Evolutionary conservation across 2,113 vertebrate species (phyloP).

Genomic region (Mesoclemmys tuberculata): DNA sequence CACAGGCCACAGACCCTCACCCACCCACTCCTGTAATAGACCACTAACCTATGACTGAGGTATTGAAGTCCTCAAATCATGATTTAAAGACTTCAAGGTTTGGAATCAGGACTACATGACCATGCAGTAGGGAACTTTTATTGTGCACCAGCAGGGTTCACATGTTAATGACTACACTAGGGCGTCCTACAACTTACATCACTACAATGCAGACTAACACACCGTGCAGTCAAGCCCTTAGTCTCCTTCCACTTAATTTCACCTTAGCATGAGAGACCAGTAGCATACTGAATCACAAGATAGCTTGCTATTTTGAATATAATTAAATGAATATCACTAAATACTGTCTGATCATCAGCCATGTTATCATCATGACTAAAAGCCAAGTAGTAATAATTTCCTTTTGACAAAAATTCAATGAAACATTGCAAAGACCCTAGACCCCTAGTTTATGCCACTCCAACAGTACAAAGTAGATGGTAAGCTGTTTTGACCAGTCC

Average conservation of each 20-base stretch:
- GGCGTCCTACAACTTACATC: background rate
- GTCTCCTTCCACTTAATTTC: background rate
- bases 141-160: background rate
- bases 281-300: background rate
- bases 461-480: background rate
- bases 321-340: background rate
- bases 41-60: too few relatives aligned
- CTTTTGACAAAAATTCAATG: background rate
- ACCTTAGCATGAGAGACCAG: background rate
- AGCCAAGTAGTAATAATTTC: background rate
- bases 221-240: background rate
- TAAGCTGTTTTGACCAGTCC: background rate
- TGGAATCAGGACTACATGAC: background rate
- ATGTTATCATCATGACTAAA: background rate
- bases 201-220: background rate
- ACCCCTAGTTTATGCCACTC: background rate
- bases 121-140: background rate
- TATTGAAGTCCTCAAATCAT: too few relatives aligned
- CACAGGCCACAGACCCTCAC: too few relatives aligned
- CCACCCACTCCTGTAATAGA: too few relatives aligned
- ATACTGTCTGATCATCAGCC: background rate
- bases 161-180: background rate
- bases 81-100: background rate
- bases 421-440: background rate
- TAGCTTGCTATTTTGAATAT: background rate